Percentiles rank a stretch among this genome's conserved stretches.
These are phyloP conservation scores for Argyrosomus japonicus DNA, from an alignment of 2,113 vertebrate genomes.

Conservation along the genomic window DNA sequence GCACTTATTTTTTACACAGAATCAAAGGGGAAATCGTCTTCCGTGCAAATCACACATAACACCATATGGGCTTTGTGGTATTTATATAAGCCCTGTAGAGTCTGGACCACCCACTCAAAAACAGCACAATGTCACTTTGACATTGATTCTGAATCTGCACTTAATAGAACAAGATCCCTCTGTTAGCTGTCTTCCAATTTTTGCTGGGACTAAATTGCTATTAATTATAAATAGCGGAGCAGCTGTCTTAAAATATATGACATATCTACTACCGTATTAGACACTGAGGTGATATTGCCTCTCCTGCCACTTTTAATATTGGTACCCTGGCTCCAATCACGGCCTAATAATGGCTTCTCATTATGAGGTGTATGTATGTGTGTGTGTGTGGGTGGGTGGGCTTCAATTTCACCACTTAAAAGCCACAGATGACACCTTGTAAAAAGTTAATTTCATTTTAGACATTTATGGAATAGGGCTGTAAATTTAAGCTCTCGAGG, in stretches of 20 bases:
- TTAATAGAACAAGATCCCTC: constrained; percentile 76
- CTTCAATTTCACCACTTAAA: constrained; percentile 79
- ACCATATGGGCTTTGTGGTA: constrained; percentile 63
- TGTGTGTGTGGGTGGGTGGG: constrained; percentile 16
- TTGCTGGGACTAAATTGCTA: constrained; percentile 79
- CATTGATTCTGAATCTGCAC: constrained; percentile 75
- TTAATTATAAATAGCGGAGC: constrained; percentile 82
- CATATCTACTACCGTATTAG: constrained; percentile 76
- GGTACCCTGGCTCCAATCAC: constrained; percentile 80
- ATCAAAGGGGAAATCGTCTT: constrained; percentile 66
- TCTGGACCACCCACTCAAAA: constrained; percentile 71
- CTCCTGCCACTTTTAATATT: constrained; percentile 84
- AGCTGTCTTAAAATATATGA: constrained; percentile 85
- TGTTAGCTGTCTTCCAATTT: constrained; percentile 71
- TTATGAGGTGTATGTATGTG: constrained; percentile 68
- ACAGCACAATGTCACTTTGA: constrained; percentile 72
- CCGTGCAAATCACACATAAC: constrained; percentile 45
- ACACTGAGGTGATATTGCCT: constrained; percentile 77
- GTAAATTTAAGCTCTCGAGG: constrained; percentile 75
- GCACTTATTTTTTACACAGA: constrained; percentile 65
- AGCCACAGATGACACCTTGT: constrained; percentile 82
- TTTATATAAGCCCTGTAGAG: constrained; percentile 69
- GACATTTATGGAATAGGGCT: constrained; percentile 78
- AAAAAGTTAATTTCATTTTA: constrained; percentile 84
- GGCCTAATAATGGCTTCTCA: constrained; percentile 84